A percentile compares a stretch with the other conserved stretches of the same genome.
These are phyloP conservation scores for Nomada lathburiana DNA, from an alignment of 2,888 invertebrate species.

Conservation along the genomic window DNA sequence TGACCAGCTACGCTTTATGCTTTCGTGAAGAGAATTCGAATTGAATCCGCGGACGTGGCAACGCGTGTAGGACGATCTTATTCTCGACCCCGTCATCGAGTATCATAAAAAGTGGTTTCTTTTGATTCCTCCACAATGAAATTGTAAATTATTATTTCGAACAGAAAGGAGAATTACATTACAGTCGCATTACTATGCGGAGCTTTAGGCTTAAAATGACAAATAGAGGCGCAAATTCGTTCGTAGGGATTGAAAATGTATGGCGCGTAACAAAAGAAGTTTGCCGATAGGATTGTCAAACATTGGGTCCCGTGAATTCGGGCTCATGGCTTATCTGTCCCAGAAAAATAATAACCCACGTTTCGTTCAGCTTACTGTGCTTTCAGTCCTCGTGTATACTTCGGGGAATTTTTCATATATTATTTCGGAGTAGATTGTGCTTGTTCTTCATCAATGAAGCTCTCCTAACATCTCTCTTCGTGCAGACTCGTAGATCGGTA, in stretches of 20 bases:
- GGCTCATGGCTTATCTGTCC: constrained; percentile 58
- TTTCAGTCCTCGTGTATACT: constrained; percentile 19
- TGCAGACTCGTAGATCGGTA: not conserved
- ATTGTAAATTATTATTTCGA: too few species aligned
- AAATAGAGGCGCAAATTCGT: constrained; percentile 26
- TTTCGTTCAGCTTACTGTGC: constrained; percentile 12
- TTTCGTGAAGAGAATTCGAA: constrained; percentile 14
- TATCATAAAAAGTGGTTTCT: constrained; percentile 23
- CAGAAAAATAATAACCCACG: constrained; percentile 57
- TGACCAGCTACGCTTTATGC: constrained; percentile 8
- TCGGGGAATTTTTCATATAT: constrained; percentile 45
- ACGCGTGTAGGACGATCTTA: constrained; percentile 47
- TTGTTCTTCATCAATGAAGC: not conserved
- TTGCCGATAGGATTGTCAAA: constrained; percentile 59
- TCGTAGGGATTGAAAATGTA: constrained; percentile 4
- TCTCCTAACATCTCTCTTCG: not conserved
- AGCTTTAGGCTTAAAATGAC: not conserved
- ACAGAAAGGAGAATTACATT: not conserved
- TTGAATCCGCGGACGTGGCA: constrained; percentile 25
- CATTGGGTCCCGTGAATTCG: constrained; percentile 33
- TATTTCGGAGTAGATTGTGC: constrained; percentile 19
- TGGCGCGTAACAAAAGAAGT: constrained; percentile 48
- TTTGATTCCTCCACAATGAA: not conserved
- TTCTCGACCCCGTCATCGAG: constrained; percentile 33
- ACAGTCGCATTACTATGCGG: not conserved